These are phyloP conservation scores for Macrotus californicus DNA, from an alignment of 2,113 vertebrate species.

Conservation along the genomic window DNA sequence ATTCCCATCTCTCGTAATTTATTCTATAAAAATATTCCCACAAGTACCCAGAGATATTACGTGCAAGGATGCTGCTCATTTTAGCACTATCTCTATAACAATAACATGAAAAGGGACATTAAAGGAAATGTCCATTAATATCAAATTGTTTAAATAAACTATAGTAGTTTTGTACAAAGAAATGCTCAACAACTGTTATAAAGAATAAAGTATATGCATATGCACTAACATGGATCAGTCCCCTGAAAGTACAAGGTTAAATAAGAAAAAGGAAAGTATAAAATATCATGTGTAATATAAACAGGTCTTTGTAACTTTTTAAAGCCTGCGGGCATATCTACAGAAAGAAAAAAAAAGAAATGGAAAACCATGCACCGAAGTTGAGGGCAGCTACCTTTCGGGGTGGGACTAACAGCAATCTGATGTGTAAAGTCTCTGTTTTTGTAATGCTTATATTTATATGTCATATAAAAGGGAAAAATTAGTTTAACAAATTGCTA, in stretches of 20 bases:
- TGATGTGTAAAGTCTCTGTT: neutral
- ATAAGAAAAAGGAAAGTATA: neutral
- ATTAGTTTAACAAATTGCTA: conserved; percentile 24
- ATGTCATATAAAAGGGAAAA: neutral
- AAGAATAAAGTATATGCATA: neutral
- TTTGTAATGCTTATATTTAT: neutral
- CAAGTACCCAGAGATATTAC: neutral
- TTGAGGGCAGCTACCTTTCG: neutral
- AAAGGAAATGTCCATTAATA: neutral
- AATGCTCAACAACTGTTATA: neutral
- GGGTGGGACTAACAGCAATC: neutral
- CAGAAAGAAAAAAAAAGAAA: neutral
- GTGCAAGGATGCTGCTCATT: neutral
- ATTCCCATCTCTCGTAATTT: neutral
- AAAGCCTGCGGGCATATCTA: neutral
- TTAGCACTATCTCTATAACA: neutral
- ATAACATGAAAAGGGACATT: neutral
- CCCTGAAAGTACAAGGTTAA: neutral
- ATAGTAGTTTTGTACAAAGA: neutral
- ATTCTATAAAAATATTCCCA: neutral
- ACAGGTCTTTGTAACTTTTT: neutral
- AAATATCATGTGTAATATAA: neutral
- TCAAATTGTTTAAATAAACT: neutral
- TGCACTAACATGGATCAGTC: neutral
- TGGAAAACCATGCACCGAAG: neutral